Evolutionary conservation across 2,113 vertebrate genomes (phyloP).

Genomic region (Chunga burmeisteri): DNA sequence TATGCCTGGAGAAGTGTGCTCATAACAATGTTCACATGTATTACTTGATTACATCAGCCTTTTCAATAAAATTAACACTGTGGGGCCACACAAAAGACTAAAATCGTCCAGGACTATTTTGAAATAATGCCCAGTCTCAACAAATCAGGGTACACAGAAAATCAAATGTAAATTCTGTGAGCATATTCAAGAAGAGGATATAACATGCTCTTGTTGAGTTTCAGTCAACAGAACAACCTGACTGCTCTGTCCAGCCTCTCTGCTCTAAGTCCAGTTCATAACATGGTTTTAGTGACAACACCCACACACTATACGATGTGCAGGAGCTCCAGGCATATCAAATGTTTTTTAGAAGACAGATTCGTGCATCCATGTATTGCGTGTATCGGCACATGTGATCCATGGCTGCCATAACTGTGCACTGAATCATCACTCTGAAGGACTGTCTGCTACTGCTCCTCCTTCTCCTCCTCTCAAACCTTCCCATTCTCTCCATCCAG

Average conservation of each 20-base stretch:
- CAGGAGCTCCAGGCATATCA: not conserved
- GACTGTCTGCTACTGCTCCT: not conserved
- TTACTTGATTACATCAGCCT: not conserved
- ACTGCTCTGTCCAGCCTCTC: not conserved
- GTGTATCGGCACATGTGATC: not conserved
- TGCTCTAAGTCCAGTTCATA: not conserved
- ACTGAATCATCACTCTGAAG: not conserved
- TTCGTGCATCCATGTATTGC: not conserved
- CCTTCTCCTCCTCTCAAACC: not conserved
- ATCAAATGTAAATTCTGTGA: not conserved
- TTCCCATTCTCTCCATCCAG: not conserved
- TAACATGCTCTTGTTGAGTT: not conserved
- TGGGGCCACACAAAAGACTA: not conserved
- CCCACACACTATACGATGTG: fast-evolving
- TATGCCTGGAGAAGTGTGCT: not conserved
- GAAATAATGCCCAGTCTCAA: not conserved
- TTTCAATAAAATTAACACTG: not conserved
- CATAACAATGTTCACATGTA: not conserved
- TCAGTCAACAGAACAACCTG: not conserved
- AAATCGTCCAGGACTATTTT: not conserved
- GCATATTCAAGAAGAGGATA: not conserved
- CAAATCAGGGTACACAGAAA: not conserved
- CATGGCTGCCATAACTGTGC: not conserved
- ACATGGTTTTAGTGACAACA: not conserved
- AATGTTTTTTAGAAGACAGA: not conserved